phyloP scores from a whole-genome alignment of 2,888 invertebrate genomes.

The Drosophila meridiana region DNA sequence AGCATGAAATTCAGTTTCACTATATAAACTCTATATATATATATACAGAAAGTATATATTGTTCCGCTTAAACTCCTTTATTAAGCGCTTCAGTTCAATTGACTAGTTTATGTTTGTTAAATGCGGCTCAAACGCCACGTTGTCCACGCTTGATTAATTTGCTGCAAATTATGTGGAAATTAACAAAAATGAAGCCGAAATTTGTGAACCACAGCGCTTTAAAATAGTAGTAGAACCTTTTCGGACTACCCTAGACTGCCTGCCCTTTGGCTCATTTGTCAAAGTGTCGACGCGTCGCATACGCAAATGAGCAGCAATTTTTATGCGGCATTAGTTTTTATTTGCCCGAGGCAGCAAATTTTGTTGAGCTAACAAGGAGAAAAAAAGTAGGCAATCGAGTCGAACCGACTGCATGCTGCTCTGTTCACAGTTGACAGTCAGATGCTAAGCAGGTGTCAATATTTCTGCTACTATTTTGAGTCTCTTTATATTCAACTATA shows the following conservation, averaged over 20 bases:
- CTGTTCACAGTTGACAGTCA: not conserved
- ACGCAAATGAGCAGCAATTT: conserved; percentile 68
- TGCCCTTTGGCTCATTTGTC: conserved; percentile 63
- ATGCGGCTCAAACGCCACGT: conserved; percentile 38
- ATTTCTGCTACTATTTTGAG: not conserved
- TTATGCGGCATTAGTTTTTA: conserved; percentile 65
- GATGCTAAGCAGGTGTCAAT: too few species aligned
- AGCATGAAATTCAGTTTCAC: conserved; percentile 37
- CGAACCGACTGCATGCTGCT: not conserved
- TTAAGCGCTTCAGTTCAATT: conserved; percentile 28
- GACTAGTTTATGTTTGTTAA: not conserved
- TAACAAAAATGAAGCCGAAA: conserved; percentile 5
- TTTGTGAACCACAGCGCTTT: conserved; percentile 2
- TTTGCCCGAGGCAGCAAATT: conserved; percentile 56
- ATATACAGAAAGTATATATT: not conserved
- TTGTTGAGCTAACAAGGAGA: conserved; percentile 15
- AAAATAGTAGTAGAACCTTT: conserved; percentile 10
- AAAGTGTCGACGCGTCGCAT: conserved; percentile 54
- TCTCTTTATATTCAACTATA: not conserved
- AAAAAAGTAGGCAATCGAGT: not conserved
- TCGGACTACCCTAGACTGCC: conserved; percentile 3
- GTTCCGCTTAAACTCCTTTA: conserved; percentile 20
- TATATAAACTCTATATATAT: not conserved
- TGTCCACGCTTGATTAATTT: conserved; percentile 63
- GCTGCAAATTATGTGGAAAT: conserved; percentile 46